A percentile compares a stretch with the other conserved stretches of the same genome.
These are phyloP conservation scores for Zoanthus solanderi DNA, from an alignment of 92 coral and sea anemone genomes.

Conservation along the genomic window DNA sequence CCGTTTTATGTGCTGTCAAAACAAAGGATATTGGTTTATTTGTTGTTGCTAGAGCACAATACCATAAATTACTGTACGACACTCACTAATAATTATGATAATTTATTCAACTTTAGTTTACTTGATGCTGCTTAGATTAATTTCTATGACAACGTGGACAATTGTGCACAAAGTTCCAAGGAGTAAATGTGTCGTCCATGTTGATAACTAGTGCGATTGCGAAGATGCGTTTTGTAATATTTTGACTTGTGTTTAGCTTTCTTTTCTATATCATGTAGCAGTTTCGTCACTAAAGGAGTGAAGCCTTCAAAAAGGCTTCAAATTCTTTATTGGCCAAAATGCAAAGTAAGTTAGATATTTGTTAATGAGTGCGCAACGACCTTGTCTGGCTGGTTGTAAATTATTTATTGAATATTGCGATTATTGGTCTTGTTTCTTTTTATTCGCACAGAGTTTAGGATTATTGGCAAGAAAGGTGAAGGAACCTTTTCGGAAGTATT, in stretches of 20 bases:
- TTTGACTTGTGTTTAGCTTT: not conserved
- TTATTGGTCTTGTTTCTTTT: constrained; percentile 34
- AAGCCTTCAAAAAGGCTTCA: constrained; percentile 33
- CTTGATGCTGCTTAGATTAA: constrained; percentile 15
- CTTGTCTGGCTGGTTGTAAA: constrained; percentile 42
- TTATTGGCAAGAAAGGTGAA: constrained; percentile 98
- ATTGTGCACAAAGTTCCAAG: constrained; percentile 32
- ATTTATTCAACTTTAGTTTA: constrained; percentile 21
- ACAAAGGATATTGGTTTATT: constrained; percentile 13
- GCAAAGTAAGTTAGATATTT: constrained; percentile 44
- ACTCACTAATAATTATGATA: constrained; percentile 22
- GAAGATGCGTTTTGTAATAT: constrained; percentile 24
- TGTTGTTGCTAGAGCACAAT: constrained; percentile 3
- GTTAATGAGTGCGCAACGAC: constrained; percentile 28
- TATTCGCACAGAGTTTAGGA: constrained; percentile 84
- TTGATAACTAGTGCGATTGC: not conserved
- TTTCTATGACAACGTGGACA: constrained; percentile 45
- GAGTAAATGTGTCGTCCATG: constrained; percentile 40
- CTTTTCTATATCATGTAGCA: constrained; percentile 25
- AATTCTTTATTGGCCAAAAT: constrained; percentile 1
- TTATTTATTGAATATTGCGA: constrained; percentile 29
- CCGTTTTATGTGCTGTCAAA: not conserved
- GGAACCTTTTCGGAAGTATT: constrained; percentile 99
- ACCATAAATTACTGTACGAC: constrained; percentile 21
- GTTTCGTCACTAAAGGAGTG: constrained; percentile 6